Evolutionary conservation across 1,140 invertebrate species (phyloP).

Genomic region (Lepidotrigona ventralis): DNA sequence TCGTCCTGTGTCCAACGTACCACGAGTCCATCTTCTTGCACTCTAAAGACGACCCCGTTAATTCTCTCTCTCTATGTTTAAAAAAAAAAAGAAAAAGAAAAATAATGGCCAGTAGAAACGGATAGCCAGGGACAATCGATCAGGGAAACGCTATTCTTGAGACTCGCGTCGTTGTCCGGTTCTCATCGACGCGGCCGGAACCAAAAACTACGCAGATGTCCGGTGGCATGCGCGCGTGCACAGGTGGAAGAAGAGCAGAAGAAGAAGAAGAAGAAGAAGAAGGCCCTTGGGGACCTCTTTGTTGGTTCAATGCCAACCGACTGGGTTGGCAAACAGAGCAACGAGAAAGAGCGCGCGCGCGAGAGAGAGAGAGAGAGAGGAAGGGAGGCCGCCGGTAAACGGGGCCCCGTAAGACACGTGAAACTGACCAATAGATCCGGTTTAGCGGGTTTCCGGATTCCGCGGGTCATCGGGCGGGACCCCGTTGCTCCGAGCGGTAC

Average conservation of each 20-base stretch:
- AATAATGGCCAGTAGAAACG: background rate
- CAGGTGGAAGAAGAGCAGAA: slow-evolving; percentile 53
- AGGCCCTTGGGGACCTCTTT: slow-evolving; percentile 16
- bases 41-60: background rate
- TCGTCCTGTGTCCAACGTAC: background rate
- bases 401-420: slow-evolving; percentile 66
- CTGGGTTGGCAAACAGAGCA: slow-evolving; percentile 32
- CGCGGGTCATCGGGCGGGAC: slow-evolving; percentile 69
- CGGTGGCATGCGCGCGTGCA: slow-evolving; percentile 46
- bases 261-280: slow-evolving; percentile 30
- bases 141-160: slow-evolving; percentile 59
- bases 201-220: slow-evolving; percentile 29
- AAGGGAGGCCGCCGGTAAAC: slow-evolving; percentile 16
- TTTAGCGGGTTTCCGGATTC: slow-evolving; percentile 81
- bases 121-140: slow-evolving; percentile 21
- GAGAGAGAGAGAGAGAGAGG: background rate
- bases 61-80: background rate
- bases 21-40: background rate
- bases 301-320: slow-evolving; percentile 49
- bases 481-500: slow-evolving; percentile 53
- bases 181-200: slow-evolving; percentile 70
- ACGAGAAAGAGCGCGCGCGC: background rate
- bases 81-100: background rate
- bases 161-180: slow-evolving; percentile 73
- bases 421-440: slow-evolving; percentile 81